These are phyloP conservation scores for Sternotherus odoratus DNA, from an alignment of 2,797 vertebrate species.

Conservation along the genomic window DNA sequence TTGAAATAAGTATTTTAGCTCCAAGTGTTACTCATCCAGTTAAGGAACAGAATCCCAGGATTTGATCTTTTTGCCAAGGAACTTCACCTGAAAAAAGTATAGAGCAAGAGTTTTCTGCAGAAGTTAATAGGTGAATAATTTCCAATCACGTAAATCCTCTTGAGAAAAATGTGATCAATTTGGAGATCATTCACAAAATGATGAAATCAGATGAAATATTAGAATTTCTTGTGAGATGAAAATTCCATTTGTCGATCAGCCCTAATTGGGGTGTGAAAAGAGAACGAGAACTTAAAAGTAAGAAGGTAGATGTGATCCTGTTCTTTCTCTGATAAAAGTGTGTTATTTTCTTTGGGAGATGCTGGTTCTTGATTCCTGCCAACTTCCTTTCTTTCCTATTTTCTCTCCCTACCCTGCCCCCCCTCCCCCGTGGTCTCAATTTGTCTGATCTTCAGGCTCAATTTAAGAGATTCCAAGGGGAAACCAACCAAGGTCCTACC, in stretches of 20 bases:
- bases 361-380: not conserved
- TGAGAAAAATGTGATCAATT: not conserved
- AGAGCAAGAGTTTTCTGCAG: not conserved
- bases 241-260: not conserved
- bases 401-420: not conserved
- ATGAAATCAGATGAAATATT: not conserved
- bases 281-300: not conserved
- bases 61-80: not conserved
- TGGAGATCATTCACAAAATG: conserved; percentile 3
- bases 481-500: not conserved
- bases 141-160: not conserved
- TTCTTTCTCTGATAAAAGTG: not conserved
- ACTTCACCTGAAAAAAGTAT: not conserved
- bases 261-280: not conserved
- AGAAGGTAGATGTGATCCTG: rapidly evolving
- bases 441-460: not conserved
- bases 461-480: conserved; percentile 23
- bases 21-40: not conserved
- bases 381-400: not conserved
- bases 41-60: not conserved
- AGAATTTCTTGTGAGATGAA: not conserved
- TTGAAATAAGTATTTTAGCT: not conserved
- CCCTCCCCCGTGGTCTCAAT: not conserved
- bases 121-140: not conserved
- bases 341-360: not conserved